Evolutionary conservation across 2,797 vertebrate species (phyloP), one percentile per base, ranked within the genome.

Genomic region (Tapirus indicus): DNA sequence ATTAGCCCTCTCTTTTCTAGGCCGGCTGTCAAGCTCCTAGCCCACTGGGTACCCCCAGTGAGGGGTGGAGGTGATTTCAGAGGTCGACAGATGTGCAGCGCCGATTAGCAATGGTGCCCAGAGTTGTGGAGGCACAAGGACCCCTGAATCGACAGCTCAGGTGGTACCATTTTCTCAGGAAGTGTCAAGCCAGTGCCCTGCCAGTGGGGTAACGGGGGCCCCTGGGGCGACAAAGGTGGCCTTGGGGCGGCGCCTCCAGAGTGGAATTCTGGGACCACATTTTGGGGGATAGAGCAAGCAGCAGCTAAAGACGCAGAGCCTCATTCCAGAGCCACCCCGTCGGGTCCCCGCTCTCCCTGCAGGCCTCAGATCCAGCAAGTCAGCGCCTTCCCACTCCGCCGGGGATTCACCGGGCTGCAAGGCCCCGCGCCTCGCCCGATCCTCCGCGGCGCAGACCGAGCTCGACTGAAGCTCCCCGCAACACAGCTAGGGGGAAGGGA

Each of bases 181-280:
- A 32, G 17, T 29, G 77, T 87, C n/a, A 71, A 66, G 85, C 41
- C 68, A 20, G 10, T 56, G 38, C 21, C 60, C 21, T 68, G 91
- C 17, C 60, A 21, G 49, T 8, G n/a, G 95, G 47, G 8, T 11
- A 20, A 38, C 35, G 12, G 38, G 66, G 38, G 27, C 3, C 75
- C 23, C 52, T 0, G 4, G 13, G 27, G 75, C 35, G 7, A 38
- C 41, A 64, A 58, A 32, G 44, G 47, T 90, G 77, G 80, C 47
- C 41, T 84, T 66, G 54, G n/a, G 47, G 69, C 10, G 1, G 35
- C 1, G 21, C 74, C 7, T 69, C 13, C 49, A 16, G 9, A 54
- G 85, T 74, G 38, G 64, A 77, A 82, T 85, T 88, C 74, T 74
- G 79, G 77, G 35, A 35, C n/a, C n/a, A 49, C 78, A 84, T 86